Base-by-base conservation (phyloP, 2,888 invertebrate species). In the Tupiocoris notatus region DNA sequence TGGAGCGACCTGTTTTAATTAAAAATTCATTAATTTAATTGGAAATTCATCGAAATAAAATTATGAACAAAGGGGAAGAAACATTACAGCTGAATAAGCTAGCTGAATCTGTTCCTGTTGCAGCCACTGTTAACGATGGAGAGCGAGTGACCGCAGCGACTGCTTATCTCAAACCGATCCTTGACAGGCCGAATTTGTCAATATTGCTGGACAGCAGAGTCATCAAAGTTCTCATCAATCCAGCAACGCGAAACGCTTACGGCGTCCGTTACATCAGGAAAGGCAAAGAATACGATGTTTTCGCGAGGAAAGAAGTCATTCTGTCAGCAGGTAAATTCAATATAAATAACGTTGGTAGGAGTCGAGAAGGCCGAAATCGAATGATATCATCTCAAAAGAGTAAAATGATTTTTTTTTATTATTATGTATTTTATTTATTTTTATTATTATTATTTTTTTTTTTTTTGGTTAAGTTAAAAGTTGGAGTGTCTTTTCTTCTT, bases 241-340 rank as follows among this genome's bases (percentile, higher is more conserved):
- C 83, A 0, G 77, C 80, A 12, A 86, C 85, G 0, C 86, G 85
- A 79, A 83, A 81, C 0, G 88, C 88, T 0, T 83, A 85, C 65
- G 90, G 89, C 1, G 87, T 91, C 0, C 83, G 87, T 79, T 88
- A 89, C 76, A 83, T 85, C 0, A 83, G 85, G 56, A 84, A 86
- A 70, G 84, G 85, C 0, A 80, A 84, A 75, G 83, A 83, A 63
- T 83, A 84, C 25, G 83, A 84, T 63, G 88, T 88, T 0, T 82
- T 81, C 76, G 91, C 90, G 0, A 84, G 86, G 59, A 88, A 87
- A 80, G 92, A 92, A 84, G 88, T 94, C 0, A 89, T 94, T 75
- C 79, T 93, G 1, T 89, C 91, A 16, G 92, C 90, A 1, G 73
- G 73, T 73, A 20, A 63, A 21, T 6, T n/a, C n/a, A n/a, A n/a